Conservation (phyloP, 2,797 vertebrate species). For the Manis javanica region DNA sequence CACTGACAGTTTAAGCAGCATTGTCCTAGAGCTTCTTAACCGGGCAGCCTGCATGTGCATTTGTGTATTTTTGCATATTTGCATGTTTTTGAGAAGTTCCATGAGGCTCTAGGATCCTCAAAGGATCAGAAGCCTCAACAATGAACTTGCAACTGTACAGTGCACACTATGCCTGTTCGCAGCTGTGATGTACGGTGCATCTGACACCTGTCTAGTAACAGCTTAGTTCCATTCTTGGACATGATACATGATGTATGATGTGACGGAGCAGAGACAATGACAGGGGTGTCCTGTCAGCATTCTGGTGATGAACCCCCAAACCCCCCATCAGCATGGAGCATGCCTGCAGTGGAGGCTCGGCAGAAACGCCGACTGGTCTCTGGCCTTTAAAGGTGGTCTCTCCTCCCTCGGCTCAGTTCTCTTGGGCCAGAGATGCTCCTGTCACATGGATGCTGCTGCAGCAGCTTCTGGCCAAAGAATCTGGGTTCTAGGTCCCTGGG, state of each 20-base stretch:
- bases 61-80: neutral
- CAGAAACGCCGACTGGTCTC: neutral
- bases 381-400: neutral
- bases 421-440: neutral
- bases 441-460: neutral
- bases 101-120: neutral
- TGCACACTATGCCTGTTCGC: fast-evolving
- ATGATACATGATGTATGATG: neutral
- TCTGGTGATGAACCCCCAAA: neutral
- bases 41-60: neutral
- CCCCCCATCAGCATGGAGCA: fast-evolving
- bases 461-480: neutral
- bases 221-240: neutral
- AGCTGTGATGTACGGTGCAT: neutral
- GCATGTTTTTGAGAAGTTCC: neutral
- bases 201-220: neutral
- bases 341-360: neutral
- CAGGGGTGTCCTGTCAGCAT: neutral
- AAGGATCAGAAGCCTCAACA: neutral
- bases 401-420: neutral
- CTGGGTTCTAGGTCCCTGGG: neutral
- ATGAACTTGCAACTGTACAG: neutral
- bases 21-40: neutral
- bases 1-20: neutral
- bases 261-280: neutral